phyloP scores from a whole-genome alignment of 2,888 invertebrate species.

The Thalpophila matura region DNA sequence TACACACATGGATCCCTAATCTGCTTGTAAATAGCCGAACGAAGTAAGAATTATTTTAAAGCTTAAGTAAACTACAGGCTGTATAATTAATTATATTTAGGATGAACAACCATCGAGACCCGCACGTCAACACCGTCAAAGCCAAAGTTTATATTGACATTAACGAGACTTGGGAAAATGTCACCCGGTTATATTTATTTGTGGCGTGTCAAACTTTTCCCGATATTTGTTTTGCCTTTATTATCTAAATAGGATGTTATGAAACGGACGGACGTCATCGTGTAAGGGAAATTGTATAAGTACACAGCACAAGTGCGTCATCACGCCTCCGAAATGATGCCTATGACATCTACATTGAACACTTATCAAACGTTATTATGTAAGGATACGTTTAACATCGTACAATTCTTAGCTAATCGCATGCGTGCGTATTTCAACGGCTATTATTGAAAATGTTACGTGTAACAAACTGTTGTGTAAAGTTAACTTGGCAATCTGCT shows the following conservation, averaged over 20 bases:
- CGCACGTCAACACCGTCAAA: conserved; percentile 59
- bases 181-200: conserved; percentile 75
- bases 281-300: conserved; percentile 68
- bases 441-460: conserved; percentile 28
- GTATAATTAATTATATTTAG: conserved; percentile 38
- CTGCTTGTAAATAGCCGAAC: not conserved
- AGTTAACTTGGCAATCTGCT: not conserved
- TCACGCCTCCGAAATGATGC: conserved; percentile 70
- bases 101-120: conserved; percentile 26
- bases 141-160: conserved; percentile 57
- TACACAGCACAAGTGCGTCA: conserved; percentile 75
- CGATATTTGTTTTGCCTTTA: conserved; percentile 74
- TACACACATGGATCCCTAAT: too few species aligned
- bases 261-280: conserved; percentile 78
- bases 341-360: conserved; percentile 62
- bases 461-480: conserved; percentile 15
- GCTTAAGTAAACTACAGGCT: conserved; percentile 22
- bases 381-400: conserved; percentile 48
- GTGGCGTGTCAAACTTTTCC: conserved; percentile 65
- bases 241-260: conserved; percentile 82
- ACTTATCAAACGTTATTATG: conserved; percentile 53
- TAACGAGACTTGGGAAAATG: conserved; percentile 70
- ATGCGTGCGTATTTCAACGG: conserved; percentile 25
- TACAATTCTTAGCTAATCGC: conserved; percentile 52
- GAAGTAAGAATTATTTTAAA: not conserved